Percentiles rank a stretch among this genome's conserved stretches.
phyloP scores from a whole-genome alignment of 2,797 vertebrate genomes.

The Podargus strigoides region DNA sequence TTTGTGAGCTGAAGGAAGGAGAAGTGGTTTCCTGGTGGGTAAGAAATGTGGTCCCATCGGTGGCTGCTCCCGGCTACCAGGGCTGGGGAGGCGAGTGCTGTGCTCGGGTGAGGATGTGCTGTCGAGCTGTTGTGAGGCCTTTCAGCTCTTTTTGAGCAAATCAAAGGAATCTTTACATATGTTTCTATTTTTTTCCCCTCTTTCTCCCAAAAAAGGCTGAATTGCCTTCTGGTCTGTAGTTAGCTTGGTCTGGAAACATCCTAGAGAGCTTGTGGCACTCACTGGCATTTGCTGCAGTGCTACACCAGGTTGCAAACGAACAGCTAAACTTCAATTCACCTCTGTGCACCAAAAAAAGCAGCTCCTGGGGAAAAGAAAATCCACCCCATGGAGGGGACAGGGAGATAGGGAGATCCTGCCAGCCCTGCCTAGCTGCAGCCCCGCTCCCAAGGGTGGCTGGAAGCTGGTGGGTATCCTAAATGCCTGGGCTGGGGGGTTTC shows the following conservation, averaged over 20 bases:
- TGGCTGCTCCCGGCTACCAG: neutral
- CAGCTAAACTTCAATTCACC: neutral
- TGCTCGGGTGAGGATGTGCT: neutral
- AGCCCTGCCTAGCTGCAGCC: neutral
- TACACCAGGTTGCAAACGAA: fast-evolving
- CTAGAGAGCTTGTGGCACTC: neutral
- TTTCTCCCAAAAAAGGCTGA: neutral
- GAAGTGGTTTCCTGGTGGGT: neutral
- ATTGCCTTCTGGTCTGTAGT: neutral
- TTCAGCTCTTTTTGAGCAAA: neutral
- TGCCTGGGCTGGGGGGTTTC: neutral
- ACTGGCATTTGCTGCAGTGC: neutral
- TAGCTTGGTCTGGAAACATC: neutral
- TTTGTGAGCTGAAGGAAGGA: neutral
- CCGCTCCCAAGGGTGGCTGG: neutral
- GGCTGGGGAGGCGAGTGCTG: fast-evolving
- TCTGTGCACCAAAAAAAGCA: neutral
- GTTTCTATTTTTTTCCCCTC: neutral
- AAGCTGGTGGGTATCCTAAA: neutral
- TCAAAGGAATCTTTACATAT: neutral
- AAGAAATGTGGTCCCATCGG: neutral
- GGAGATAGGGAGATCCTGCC: neutral
- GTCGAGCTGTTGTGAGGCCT: neutral
- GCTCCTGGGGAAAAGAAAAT: neutral
- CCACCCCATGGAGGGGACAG: fast-evolving